Evolutionary conservation across 2,888 invertebrate species (phyloP), one percentile per base, ranked within the genome.

Genomic region (Auanema freiburgensis): DNA sequence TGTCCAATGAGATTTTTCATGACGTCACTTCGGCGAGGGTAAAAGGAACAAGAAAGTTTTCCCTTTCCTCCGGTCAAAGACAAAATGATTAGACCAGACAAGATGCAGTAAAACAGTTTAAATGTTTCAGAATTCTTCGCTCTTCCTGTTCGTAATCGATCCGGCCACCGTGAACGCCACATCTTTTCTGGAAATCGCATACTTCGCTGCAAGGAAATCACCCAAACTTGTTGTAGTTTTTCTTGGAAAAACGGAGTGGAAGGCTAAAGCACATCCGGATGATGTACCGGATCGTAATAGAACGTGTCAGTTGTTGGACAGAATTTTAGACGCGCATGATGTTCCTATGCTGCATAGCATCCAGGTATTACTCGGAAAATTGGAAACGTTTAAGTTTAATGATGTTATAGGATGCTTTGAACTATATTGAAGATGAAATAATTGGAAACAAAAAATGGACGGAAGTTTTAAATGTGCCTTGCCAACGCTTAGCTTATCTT

Each of bases 71-170:
- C 50, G 4, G 3, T 33, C 8, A 56, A 56, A 44, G 6, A 56
- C 3, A 6, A 18, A 23, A 23, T 21, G 11, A 52, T 23, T 21
- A 5, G 25, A 16, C 46, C 5, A 46, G 10, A 46, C 46, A 10
- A 46, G n/a, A 43, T n/a, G n/a, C 16, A 16, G 16, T n/a, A 21
- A 18, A 21, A 23, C 16, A 23, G 16, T n/a, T 21, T 43, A 46
- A 59, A 65, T 33, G 33, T 33, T 79, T 59, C 67, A 80, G 78
- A 82, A 78, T 59, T 83, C 83, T 33, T 76, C 76, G 18, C 72
- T 83, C 12, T 81, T 83, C 59, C 69, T 84, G 14, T 83, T 84
- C 59, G 83, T 83, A 52, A 78, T 83, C 52, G 82, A 82, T 59
- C 83, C 83, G 23, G 79, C 79, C 1, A 81, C 81, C 14, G 79